Percentiles rank a stretch among this genome's conserved stretches.
phyloP scores from a whole-genome alignment of 2,888 invertebrate species.

The Chrysina gloriosa region DNA sequence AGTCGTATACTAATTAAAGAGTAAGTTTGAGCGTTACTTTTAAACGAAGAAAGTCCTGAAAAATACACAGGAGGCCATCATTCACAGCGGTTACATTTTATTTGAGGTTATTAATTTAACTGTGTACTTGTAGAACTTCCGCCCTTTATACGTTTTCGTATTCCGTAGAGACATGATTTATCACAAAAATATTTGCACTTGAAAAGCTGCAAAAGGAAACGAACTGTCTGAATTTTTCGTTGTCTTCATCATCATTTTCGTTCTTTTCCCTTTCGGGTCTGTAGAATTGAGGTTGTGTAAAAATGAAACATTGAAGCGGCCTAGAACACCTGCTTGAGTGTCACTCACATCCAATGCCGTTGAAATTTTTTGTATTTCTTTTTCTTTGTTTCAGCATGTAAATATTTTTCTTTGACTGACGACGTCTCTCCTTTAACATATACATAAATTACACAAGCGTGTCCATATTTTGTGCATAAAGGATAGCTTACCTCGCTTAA shows the following conservation, averaged over 20 bases:
- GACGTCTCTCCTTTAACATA: constrained; percentile 18
- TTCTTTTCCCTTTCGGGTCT: not conserved
- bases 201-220: constrained; percentile 17
- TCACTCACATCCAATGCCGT: constrained; percentile 20
- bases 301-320: constrained; percentile 21
- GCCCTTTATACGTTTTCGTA: constrained; percentile 13
- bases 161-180: constrained; percentile 26
- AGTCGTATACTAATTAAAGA: not conserved
- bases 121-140: constrained; percentile 16
- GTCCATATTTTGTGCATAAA: not conserved
- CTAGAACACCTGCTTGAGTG: constrained; percentile 30
- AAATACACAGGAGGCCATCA: constrained; percentile 9
- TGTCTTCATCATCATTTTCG: not conserved
- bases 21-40: too few species aligned
- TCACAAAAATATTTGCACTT: constrained; percentile 32
- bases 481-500: not conserved
- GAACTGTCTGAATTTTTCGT: constrained; percentile 19
- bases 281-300: not conserved
- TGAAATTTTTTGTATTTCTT: constrained; percentile 15
- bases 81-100: constrained; percentile 24
- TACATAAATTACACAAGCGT: constrained; percentile 18
- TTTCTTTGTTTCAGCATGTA: constrained; percentile 9
- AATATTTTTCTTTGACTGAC: constrained; percentile 26
- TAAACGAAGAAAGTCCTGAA: constrained; percentile 11
- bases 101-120: constrained; percentile 31